phyloP scores from a whole-genome alignment of 2,113 vertebrate species.

The Pithys albifrons region DNA sequence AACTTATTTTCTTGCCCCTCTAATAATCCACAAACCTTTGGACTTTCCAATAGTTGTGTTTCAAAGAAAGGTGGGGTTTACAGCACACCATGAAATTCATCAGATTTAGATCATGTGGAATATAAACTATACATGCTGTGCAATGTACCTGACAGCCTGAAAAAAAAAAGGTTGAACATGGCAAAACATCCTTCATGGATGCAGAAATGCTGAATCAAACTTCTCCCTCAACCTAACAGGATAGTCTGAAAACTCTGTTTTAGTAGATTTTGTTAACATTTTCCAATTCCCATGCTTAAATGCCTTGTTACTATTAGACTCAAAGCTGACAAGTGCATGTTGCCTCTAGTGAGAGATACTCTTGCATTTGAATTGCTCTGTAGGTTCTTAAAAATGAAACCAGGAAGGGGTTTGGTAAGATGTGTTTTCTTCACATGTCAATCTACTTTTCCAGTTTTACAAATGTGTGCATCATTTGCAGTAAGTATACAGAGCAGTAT shows the following conservation, averaged over 20 bases:
- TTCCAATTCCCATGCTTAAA: background rate
- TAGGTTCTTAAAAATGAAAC: background rate
- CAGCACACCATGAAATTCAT: background rate
- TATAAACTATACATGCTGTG: background rate
- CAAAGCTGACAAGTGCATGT: background rate
- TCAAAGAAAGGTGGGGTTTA: background rate
- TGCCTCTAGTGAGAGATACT: background rate
- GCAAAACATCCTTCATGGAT: background rate
- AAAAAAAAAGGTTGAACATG: background rate
- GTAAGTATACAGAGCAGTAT: background rate
- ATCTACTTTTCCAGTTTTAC: background rate
- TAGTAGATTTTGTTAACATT: background rate
- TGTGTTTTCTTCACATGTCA: background rate
- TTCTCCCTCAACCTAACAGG: accelerated
- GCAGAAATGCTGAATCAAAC: background rate
- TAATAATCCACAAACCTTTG: background rate
- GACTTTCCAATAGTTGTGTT: background rate
- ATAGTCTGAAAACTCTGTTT: background rate
- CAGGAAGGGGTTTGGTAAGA: background rate
- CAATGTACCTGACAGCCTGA: background rate
- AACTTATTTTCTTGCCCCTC: background rate
- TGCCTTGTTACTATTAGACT: background rate
- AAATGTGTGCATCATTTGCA: background rate
- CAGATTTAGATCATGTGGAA: background rate
- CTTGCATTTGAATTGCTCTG: background rate